A percentile compares a stretch with the other conserved stretches of the same genome.
Conservation (phyloP, 2,113 vertebrate species). For the Microtus oregoni region DNA sequence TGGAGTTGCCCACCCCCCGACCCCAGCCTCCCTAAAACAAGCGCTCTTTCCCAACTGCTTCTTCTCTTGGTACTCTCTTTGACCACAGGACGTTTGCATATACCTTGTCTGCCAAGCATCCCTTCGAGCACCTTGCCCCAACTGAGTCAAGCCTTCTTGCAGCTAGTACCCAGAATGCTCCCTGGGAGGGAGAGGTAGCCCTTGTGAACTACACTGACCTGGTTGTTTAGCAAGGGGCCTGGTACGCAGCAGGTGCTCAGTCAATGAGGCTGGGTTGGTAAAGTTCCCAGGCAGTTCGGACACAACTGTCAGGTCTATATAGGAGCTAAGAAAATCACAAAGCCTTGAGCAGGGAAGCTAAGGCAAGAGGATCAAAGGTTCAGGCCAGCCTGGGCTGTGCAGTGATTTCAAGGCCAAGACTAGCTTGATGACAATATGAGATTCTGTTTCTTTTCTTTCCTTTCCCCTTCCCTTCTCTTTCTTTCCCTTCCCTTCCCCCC, state of each 20-base stretch:
- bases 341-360: background rate
- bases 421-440: background rate
- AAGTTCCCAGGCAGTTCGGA: no score
- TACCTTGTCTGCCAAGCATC: background rate
- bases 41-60: rapidly evolving
- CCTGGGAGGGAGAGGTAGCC: rapidly evolving
- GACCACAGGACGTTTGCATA: background rate
- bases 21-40: background rate
- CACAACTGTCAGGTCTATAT: background rate
- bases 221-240: background rate
- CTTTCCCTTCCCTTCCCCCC: rapidly evolving
- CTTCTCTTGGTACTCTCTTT: background rate
- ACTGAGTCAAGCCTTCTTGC: background rate
- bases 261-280: background rate
- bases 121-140: background rate
- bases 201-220: rapidly evolving
- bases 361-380: background rate
- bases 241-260: background rate
- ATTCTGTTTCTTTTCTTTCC: no score
- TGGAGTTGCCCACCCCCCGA: rapidly evolving
- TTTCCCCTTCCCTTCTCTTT: rapidly evolving
- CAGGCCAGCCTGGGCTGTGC: background rate
- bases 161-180: background rate
- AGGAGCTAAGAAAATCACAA: background rate
- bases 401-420: background rate